Base-by-base conservation (phyloP, 2,888 invertebrate genomes). In the Dusona sp. region DNA sequence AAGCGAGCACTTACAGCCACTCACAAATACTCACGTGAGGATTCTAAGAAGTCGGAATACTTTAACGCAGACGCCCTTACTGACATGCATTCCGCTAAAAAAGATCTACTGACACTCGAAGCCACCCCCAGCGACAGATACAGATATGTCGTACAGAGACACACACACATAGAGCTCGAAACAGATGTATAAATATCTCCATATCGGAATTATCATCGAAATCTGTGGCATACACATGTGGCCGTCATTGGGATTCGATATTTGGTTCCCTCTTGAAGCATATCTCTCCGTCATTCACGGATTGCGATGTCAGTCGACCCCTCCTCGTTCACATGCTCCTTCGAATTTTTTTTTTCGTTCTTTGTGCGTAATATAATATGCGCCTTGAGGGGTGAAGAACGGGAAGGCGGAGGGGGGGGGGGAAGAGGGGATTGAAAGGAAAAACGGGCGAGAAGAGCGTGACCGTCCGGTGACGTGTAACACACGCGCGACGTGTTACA, bases 201-300 rank as follows among this genome's bases (percentile, higher is more conserved):
- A 36, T 75, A 75, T 82, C 81, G 33, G 45, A 81, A 82, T 75
- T 74, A 82, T 82, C 81, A 36, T 68, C 57, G 67, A 67, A 75
- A 82, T 82, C 16, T 74, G 51, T 81, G 29, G 29, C 45, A 57
- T 54, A 54, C 75, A 33, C 64, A 25, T 22, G 67, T 42, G 54
- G 33, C 11, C 9, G 79, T 64, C 79, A 80, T 73, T 68, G 81
- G 19, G 38, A 22, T 51, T 65, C 19, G 48, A 65, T 65, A 48
- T 73, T 48, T 73, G 22, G 25, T 68, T 68, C 25, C 36, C 75
- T 54, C 45, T 29, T 9, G 36, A 61, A 61, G 16, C 25, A 75
- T 67, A 92, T 92, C 91, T 92, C 92, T 92, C 92, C 90, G 91
- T 91, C 91, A 92, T 92, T 92, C 92, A 91, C 93, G 92, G 93